A percentile compares a stretch with the other conserved stretches of the same genome.
phyloP scores from a whole-genome alignment of 2,797 vertebrate genomes.

The Gymnothorax javanicus region DNA sequence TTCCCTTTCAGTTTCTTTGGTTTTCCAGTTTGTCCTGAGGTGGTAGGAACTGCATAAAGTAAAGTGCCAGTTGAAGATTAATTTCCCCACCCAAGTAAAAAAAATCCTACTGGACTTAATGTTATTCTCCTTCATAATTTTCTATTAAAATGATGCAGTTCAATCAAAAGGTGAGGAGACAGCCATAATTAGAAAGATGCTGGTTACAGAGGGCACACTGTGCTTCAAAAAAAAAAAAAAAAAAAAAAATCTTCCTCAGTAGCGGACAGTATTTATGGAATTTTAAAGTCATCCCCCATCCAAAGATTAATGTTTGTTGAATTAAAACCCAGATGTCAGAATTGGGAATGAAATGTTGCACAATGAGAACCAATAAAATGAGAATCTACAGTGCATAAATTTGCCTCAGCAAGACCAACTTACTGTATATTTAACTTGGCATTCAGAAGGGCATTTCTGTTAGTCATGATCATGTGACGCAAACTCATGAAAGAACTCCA shows the following conservation, averaged over 20 bases:
- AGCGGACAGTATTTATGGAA: not conserved
- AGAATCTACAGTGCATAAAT: not conserved
- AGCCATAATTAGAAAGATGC: not conserved
- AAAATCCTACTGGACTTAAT: not conserved
- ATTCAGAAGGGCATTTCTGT: not conserved
- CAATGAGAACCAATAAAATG: not conserved
- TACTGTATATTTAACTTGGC: not conserved
- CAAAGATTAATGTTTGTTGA: not conserved
- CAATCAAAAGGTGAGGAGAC: not conserved
- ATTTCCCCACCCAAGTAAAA: not conserved
- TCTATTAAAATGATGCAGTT: not conserved
- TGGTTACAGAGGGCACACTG: conserved; percentile 9
- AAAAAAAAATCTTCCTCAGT: not conserved
- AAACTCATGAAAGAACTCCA: not conserved
- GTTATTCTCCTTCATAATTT: conserved; percentile 7
- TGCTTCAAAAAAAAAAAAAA: conserved; percentile 6
- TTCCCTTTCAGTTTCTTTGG: not conserved
- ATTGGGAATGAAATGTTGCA: not conserved
- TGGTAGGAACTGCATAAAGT: not conserved
- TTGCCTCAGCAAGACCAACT: not conserved
- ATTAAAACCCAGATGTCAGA: not conserved
- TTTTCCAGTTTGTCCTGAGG: not conserved
- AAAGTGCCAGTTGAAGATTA: not conserved
- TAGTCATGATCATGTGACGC: not conserved
- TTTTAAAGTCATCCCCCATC: not conserved